These are phyloP conservation scores for Salarias fasciatus DNA, from an alignment of 2,797 vertebrate species.

Conservation along the genomic window DNA sequence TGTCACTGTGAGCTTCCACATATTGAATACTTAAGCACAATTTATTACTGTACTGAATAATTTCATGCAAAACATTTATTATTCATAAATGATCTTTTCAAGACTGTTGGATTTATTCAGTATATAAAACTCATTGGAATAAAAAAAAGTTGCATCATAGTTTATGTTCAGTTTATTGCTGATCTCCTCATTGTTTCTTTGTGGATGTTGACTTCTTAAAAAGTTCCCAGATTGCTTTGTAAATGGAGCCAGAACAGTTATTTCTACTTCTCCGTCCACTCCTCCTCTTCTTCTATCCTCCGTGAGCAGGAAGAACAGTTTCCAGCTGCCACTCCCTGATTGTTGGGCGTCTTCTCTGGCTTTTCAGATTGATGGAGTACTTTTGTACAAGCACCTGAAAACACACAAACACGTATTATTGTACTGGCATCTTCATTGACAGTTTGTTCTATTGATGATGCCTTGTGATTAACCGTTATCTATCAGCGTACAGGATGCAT, in stretches of 20 bases:
- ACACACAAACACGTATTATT: background rate
- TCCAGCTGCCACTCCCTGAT: constrained; percentile 53
- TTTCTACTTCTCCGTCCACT: background rate
- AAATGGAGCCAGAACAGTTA: background rate
- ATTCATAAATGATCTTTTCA: background rate
- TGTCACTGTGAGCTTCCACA: constrained; percentile 17
- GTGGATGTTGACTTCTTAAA: background rate
- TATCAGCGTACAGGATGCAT: too few species aligned
- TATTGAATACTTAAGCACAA: background rate
- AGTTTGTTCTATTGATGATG: too few species aligned
- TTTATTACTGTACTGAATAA: constrained; percentile 11
- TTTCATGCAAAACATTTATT: constrained; percentile 1
- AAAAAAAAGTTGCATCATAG: too few species aligned
- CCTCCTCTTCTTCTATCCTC: constrained; percentile 13
- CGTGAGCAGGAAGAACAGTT: constrained; percentile 21
- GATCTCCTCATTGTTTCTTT: background rate
- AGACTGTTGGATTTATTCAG: background rate
- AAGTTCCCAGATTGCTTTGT: constrained; percentile 3
- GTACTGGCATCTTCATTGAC: too few species aligned
- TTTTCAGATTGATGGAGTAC: constrained; percentile 22
- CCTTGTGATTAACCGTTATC: too few species aligned
- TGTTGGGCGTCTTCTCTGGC: constrained; percentile 27
- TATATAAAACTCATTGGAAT: too few species aligned
- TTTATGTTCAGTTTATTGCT: constrained; percentile 13
- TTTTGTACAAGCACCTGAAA: background rate